Evolutionary conservation across 2,888 invertebrate genomes (phyloP).

Genomic region (Heliconius ismenius): DNA sequence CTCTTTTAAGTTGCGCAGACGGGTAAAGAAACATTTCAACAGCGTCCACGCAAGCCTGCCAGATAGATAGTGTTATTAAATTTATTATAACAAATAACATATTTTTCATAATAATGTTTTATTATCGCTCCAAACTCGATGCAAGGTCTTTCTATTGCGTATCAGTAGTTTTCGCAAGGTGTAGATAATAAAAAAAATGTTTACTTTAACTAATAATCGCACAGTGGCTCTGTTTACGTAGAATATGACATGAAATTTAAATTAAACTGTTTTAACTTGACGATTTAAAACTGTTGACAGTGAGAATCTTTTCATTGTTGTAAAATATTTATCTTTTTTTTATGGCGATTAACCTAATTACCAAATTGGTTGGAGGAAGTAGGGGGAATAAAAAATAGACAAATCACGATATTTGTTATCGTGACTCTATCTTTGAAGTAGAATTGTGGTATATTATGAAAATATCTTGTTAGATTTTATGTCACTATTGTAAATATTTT

Average conservation of each 20-base stretch:
- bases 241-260: too few species aligned
- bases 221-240: neutral
- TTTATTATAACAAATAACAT: neutral
- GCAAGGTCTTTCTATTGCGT: conserved; percentile 24
- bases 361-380: too few species aligned
- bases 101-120: conserved; percentile 8
- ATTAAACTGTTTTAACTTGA: too few species aligned
- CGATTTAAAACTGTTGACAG: too few species aligned
- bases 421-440: neutral
- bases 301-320: too few species aligned
- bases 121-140: conserved; percentile 2
- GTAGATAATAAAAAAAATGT: conserved; percentile 14
- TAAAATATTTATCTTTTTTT: too few species aligned
- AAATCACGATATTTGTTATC: too few species aligned
- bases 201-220: neutral
- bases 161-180: conserved; percentile 27
- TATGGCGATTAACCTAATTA: too few species aligned
- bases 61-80: neutral
- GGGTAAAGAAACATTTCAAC: neutral
- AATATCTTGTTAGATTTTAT: neutral
- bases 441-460: neutral
- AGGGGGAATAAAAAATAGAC: too few species aligned
- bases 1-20: neutral
- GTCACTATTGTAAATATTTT: neutral
- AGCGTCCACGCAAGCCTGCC: neutral